These are phyloP conservation scores for Meandrusa payeni DNA, from an alignment of 2,888 invertebrate species.

Conservation along the genomic window DNA sequence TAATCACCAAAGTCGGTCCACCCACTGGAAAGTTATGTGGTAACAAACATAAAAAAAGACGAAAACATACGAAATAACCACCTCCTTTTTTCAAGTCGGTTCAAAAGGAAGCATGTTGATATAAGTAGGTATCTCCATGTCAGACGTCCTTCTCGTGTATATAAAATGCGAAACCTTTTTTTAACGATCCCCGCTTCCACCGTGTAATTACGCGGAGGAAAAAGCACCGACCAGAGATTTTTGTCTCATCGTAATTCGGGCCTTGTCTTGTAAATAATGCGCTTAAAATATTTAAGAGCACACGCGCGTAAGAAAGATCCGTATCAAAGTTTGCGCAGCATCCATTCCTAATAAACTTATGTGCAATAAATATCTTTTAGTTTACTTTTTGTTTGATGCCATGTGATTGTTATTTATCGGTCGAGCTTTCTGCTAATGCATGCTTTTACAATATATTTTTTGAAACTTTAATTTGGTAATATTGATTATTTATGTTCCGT, in stretches of 20 bases:
- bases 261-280: slow-evolving; percentile 40
- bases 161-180: slow-evolving; percentile 52
- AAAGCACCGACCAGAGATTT: slow-evolving; percentile 47
- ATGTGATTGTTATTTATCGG: no score
- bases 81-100: no score
- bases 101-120: slow-evolving; percentile 14
- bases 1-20: no score
- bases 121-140: slow-evolving; percentile 34
- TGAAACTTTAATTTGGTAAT: no score
- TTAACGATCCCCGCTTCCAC: slow-evolving; percentile 48
- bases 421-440: no score
- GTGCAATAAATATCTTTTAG: slow-evolving; percentile 1
- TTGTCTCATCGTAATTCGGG: slow-evolving; percentile 49
- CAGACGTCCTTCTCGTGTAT: slow-evolving; percentile 39
- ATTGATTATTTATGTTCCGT: no score
- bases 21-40: no score
- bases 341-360: background rate
- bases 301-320: slow-evolving; percentile 21
- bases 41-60: no score
- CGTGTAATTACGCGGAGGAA: slow-evolving; percentile 50
- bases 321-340: slow-evolving; percentile 26
- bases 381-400: no score
- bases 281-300: slow-evolving; percentile 36
- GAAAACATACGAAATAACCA: no score
- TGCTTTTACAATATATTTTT: no score